Conservation (phyloP, 2,888 invertebrate genomes). For the Xestia rhomboidea region DNA sequence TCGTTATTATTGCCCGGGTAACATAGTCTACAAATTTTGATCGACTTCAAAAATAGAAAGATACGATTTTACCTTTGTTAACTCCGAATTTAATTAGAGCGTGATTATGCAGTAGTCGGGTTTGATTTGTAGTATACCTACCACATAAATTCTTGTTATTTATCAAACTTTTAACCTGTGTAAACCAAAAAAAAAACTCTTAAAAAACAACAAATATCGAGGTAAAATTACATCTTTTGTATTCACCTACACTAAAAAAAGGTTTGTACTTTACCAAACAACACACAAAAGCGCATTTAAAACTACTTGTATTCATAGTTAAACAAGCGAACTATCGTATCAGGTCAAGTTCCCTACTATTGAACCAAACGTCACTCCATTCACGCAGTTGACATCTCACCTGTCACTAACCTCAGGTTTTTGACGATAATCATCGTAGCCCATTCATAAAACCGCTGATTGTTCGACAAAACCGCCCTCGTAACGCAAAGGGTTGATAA, state of each 20-base stretch:
- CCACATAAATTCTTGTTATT: too few species aligned
- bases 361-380: slow-evolving; percentile 76
- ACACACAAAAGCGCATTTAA: slow-evolving; percentile 71
- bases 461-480: slow-evolving; percentile 85
- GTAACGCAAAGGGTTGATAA: slow-evolving; percentile 89
- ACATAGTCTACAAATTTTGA: too few species aligned
- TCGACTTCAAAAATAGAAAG: too few species aligned
- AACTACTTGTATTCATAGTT: slow-evolving; percentile 72
- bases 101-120: too few species aligned
- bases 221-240: slow-evolving; percentile 62
- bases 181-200: slow-evolving; percentile 18
- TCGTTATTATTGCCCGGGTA: too few species aligned
- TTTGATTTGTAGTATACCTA: too few species aligned
- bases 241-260: slow-evolving; percentile 38
- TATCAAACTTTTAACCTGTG: slow-evolving; percentile 1
- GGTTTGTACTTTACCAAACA: slow-evolving; percentile 65
- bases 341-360: slow-evolving; percentile 82
- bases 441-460: slow-evolving; percentile 86
- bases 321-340: slow-evolving; percentile 77
- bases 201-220: slow-evolving; percentile 32
- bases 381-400: slow-evolving; percentile 88
- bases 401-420: slow-evolving; percentile 88
- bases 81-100: too few species aligned
- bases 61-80: too few species aligned
- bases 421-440: slow-evolving; percentile 85